Evolutionary conservation across 2,888 invertebrate genomes (phyloP).

Genomic region (Hirtodrosophila duncani): DNA sequence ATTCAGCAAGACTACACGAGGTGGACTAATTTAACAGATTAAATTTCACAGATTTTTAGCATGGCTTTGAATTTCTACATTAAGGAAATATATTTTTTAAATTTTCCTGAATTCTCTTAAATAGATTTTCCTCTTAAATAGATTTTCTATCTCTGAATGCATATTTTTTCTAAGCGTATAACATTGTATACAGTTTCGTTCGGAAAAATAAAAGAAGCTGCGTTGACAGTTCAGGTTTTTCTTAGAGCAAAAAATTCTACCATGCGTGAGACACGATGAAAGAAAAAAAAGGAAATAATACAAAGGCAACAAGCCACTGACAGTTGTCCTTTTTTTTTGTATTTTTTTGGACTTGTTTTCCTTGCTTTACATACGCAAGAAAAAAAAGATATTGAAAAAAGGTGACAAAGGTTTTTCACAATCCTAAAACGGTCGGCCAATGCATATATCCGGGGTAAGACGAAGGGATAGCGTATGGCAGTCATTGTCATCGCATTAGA

Average conservation of each 20-base stretch:
- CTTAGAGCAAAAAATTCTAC: conserved; percentile 41
- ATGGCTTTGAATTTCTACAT: no score
- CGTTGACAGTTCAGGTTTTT: conserved; percentile 57
- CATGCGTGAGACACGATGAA: conserved; percentile 15
- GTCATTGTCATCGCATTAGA: no score
- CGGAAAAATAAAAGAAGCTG: no score
- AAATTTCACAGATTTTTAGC: no score
- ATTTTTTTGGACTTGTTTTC: conserved; percentile 18
- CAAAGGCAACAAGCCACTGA: conserved; percentile 65
- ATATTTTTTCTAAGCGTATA: no score
- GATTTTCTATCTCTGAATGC: no score
- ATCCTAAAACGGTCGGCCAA: conserved; percentile 58
- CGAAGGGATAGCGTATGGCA: conserved; percentile 14
- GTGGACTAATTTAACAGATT: no score
- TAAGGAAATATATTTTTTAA: no score
- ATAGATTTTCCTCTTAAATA: no score
- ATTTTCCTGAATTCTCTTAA: no score
- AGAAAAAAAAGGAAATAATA: conserved; percentile 44
- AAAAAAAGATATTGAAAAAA: conserved; percentile 40
- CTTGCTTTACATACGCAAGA: conserved; percentile 8
- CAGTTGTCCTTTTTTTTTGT: conserved; percentile 63
- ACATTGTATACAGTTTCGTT: no score
- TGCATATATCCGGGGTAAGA: conserved; percentile 40
- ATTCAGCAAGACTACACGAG: no score
- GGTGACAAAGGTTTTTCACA: conserved; percentile 59